These are phyloP conservation scores for Virgularia gustaviana DNA, from an alignment of 92 coral and sea anemone genomes.

Conservation along the genomic window DNA sequence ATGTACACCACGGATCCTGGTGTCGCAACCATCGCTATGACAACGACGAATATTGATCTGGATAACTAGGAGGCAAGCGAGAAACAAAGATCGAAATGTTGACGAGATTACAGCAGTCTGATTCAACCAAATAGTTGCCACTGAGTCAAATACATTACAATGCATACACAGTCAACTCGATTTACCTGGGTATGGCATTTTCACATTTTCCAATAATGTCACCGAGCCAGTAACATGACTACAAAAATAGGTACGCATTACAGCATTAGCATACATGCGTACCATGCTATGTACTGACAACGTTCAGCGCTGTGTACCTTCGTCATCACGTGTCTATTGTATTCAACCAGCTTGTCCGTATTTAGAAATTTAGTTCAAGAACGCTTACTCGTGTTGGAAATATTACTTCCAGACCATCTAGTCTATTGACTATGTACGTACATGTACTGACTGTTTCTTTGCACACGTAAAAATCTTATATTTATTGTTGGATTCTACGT, in stretches of 20 bases:
- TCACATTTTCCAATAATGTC: conserved; percentile 83
- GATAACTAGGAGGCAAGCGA: background rate
- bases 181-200: conserved; percentile 85
- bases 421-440: too few relatives aligned
- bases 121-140: background rate
- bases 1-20: too few relatives aligned
- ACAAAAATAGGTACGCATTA: background rate
- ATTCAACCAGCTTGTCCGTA: too few relatives aligned
- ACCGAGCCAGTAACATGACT: conserved; percentile 86
- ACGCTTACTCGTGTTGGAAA: too few relatives aligned
- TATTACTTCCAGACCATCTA: too few relatives aligned
- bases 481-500: too few relatives aligned
- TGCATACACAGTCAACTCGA: background rate
- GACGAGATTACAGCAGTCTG: background rate
- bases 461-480: background rate
- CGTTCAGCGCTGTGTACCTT: too few relatives aligned
- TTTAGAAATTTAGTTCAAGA: too few relatives aligned
- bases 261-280: background rate
- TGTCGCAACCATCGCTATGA: too few relatives aligned
- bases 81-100: background rate
- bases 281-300: background rate
- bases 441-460: background rate
- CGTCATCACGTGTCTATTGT: too few relatives aligned
- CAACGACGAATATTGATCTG: background rate
- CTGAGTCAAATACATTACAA: background rate